These are phyloP conservation scores for Athene cunicularia DNA, from an alignment of 2,113 vertebrate species.

Conservation along the genomic window DNA sequence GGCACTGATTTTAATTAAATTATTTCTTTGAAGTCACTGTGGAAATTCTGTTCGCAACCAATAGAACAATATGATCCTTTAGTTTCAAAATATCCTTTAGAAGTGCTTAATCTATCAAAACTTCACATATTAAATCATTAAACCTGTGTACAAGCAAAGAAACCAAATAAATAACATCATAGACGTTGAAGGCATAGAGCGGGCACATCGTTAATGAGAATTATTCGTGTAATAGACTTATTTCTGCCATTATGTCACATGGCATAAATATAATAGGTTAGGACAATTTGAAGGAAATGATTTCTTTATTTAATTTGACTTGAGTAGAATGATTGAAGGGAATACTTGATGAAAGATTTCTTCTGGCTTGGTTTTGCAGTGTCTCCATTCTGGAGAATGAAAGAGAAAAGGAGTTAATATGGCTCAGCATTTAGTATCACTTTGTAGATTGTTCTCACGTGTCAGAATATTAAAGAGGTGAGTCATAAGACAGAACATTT, in stretches of 20 bases:
- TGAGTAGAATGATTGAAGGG: not conserved
- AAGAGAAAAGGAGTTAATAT: not conserved
- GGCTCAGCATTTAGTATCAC: not conserved
- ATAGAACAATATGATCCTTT: not conserved
- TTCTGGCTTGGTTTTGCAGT: not conserved
- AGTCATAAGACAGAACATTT: conserved; percentile 11
- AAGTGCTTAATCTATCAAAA: not conserved
- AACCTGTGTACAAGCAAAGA: not conserved
- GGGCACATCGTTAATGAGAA: not conserved
- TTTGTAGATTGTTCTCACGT: not conserved
- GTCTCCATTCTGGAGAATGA: not conserved
- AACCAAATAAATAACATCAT: not conserved
- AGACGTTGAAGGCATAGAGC: not conserved
- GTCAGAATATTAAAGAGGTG: not conserved
- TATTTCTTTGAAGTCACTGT: not conserved
- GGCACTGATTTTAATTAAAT: not conserved
- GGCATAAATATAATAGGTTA: not conserved
- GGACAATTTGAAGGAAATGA: not conserved
- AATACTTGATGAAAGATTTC: not conserved
- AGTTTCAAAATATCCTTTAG: not conserved
- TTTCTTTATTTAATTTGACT: conserved; percentile 30
- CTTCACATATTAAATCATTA: not conserved
- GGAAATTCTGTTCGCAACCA: not conserved
- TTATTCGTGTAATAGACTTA: not conserved
- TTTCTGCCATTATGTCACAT: not conserved